Percentiles rank a stretch among this genome's conserved stretches.
These are phyloP conservation scores for Cavia porcellus DNA, from an alignment of 2,113 vertebrate genomes.

Conservation along the genomic window DNA sequence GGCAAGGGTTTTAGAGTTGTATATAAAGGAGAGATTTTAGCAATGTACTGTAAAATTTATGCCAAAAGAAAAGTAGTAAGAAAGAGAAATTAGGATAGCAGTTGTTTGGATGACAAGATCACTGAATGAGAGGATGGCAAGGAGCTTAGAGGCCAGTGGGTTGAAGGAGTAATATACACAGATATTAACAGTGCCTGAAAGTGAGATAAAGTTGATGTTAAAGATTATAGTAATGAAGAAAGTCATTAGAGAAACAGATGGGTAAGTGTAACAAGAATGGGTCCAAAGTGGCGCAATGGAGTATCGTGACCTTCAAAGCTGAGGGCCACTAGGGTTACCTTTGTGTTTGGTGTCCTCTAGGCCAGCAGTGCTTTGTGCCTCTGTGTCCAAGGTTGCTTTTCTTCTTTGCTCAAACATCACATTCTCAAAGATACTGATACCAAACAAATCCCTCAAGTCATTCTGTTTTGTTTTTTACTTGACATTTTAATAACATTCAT, in stretches of 20 bases:
- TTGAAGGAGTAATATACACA: not conserved
- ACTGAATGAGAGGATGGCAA: not conserved
- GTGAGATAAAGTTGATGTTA: not conserved
- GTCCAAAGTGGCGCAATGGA: not conserved
- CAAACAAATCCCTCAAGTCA: not conserved
- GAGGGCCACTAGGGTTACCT: not conserved
- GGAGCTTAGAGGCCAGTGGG: not conserved
- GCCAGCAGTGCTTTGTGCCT: not conserved
- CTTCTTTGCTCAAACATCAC: not conserved
- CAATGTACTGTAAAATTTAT: not conserved
- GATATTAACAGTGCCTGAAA: not conserved
- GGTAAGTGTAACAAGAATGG: not conserved
- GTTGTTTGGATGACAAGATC: no score
- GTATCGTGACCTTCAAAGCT: not conserved
- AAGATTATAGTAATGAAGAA: not conserved
- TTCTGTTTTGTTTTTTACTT: not conserved
- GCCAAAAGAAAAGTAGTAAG: not conserved
- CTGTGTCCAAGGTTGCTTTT: not conserved
- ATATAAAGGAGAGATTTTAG: not conserved
- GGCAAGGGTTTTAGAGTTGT: not conserved
- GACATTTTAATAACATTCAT: slow-evolving; percentile 10
- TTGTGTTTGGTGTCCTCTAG: fast-evolving
- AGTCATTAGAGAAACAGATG: not conserved
- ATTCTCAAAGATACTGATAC: not conserved
- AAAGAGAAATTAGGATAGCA: not conserved